These are phyloP conservation scores for Heliconius hewitsoni DNA, from an alignment of 1,140 invertebrate species.

Conservation along the genomic window DNA sequence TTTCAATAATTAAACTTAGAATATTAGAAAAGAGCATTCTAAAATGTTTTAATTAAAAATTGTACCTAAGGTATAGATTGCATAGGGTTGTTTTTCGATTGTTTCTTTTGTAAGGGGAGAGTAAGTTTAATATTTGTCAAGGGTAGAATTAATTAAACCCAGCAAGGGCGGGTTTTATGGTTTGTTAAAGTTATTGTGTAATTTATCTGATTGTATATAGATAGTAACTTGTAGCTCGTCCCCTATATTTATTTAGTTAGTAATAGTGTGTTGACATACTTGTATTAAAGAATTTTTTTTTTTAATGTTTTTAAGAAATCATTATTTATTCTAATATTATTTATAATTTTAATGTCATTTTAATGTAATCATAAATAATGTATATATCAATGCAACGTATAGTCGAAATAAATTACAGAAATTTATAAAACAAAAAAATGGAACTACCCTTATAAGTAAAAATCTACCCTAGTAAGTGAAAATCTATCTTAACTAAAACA, in stretches of 20 bases:
- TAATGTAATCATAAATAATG: no score
- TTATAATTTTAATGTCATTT: no score
- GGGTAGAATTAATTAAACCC: constrained; percentile 32
- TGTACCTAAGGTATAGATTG: not conserved
- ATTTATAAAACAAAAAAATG: no score
- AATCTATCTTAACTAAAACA: no score
- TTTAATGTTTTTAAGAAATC: no score
- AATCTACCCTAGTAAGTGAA: no score
- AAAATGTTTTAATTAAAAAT: not conserved
- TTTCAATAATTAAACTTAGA: not conserved
- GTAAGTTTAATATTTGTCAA: constrained; percentile 28
- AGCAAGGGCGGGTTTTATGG: constrained; percentile 25
- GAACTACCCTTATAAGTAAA: no score
- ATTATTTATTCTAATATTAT: no score
- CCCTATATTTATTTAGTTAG: not conserved
- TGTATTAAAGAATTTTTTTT: not conserved
- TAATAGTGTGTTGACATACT: not conserved
- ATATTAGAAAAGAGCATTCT: not conserved
- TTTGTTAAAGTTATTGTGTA: constrained; percentile 28
- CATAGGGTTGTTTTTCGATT: not conserved
- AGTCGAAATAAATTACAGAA: no score
- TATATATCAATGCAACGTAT: no score
- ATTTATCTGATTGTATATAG: constrained; percentile 26
- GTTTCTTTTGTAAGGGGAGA: not conserved
- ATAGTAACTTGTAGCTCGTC: constrained; percentile 11